Base-by-base conservation (phyloP, 2,888 invertebrate species). In the Sphecodes monilicornis region DNA sequence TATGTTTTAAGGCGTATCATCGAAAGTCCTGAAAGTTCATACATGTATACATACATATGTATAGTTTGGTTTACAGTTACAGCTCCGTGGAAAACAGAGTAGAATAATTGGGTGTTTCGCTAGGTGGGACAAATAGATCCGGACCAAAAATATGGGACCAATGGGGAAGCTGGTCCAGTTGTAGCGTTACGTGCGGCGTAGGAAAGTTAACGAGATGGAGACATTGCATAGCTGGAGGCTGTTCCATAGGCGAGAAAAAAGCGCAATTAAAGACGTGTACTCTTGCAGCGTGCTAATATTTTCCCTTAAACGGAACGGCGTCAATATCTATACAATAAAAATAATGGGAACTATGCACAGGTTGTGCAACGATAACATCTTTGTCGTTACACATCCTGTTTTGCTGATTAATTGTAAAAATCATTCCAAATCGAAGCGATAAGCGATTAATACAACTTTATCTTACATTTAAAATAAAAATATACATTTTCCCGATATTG, bases 201-300 rank as follows among this genome's bases (percentile, higher is more conserved):
- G 96, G 95, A 39, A 95, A 94, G 87, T 92, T 95, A 87, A 93
- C 93, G 82, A 91, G 95, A 90, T 96, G 95, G 95, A 92, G 95
- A 69, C 95, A 95, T 90, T 96, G 96, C 88, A 93, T 95, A 29
- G 92, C 93, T 3, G 95, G 95, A 60, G 94, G 94, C 71, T 96
- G 96, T 89, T 93, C 94, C 16, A 78, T 92, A 4, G 95, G 95
- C 22, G 95, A 95, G 88, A 96, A 96, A 84, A 95, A 95, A 89
- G 95, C 95, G 10, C 95, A 96, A 91, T 95, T 96, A 82, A 95
- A 95, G 91, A 95, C 95, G 8, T 96, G 95, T 88, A 94, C 95
- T 36, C 89, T 94, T 82, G 91, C 95, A 64, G 93, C 95, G 1
- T 95, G 95, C 86, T 92, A 86, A 90, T 68, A 81, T 13, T 36